Evolutionary conservation across 2,797 vertebrate species (phyloP).

Genomic region (Typhlichthys eigenmanni): DNA sequence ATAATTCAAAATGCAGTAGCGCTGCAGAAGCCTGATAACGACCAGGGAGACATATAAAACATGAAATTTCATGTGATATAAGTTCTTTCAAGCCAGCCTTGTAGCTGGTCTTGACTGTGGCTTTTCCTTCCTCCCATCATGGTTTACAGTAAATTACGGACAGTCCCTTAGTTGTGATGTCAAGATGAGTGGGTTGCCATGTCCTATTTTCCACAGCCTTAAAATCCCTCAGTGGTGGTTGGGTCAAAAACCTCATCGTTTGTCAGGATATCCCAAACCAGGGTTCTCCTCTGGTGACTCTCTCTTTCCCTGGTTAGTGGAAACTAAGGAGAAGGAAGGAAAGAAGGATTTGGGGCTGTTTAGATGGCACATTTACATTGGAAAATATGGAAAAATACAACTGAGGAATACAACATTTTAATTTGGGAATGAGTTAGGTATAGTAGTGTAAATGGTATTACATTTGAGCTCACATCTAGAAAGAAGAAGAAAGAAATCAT

Average conservation of each 20-base stretch:
- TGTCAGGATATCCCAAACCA: constrained; percentile 4
- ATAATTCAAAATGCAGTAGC: too few relatives aligned
- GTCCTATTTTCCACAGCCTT: constrained; percentile 5
- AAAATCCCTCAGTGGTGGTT: constrained; percentile 3
- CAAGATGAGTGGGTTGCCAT: constrained; percentile 18
- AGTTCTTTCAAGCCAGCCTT: not conserved
- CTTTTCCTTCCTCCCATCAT: constrained; percentile 2
- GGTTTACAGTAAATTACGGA: constrained; percentile 14
- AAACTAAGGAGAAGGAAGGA: not conserved
- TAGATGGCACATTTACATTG: not conserved
- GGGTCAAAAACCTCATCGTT: constrained; percentile 10
- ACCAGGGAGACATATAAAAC: too few relatives aligned
- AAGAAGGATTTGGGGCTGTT: not conserved
- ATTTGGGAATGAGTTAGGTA: not conserved
- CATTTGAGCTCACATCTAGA: too few relatives aligned
- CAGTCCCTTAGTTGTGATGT: constrained; percentile 18
- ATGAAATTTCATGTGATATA: not conserved
- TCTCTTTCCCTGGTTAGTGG: not conserved
- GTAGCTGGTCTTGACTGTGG: not conserved
- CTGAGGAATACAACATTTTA: not conserved
- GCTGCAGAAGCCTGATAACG: too few relatives aligned
- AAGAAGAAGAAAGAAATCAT: too few relatives aligned
- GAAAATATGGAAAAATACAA: not conserved
- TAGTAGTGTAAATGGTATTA: too few relatives aligned
- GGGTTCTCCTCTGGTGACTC: not conserved